These are phyloP conservation scores for Danaus plexippus DNA, from an alignment of 1,140 invertebrate species.

Conservation along the genomic window DNA sequence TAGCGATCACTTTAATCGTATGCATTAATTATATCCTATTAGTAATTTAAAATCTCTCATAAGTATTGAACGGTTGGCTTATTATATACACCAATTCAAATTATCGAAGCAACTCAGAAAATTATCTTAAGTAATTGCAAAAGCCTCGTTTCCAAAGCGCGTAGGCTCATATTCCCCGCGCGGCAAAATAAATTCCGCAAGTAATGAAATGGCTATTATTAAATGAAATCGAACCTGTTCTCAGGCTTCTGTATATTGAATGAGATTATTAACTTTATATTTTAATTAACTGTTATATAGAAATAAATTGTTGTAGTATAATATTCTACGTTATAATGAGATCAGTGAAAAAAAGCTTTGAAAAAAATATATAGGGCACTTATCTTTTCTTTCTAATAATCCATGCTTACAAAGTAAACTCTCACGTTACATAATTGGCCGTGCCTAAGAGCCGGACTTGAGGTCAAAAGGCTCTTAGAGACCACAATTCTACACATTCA, in stretches of 20 bases:
- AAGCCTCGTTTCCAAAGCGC: conserved; percentile 30
- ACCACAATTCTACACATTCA: conserved; percentile 14
- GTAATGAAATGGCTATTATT: conserved; percentile 35
- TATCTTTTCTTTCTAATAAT: too few relatives aligned
- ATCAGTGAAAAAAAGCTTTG: too few relatives aligned
- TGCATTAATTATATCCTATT: too few relatives aligned
- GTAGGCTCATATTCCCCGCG: conserved; percentile 21
- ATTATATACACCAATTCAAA: conserved; percentile 45
- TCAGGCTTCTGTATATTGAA: conserved; percentile 7
- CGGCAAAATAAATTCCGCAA: conserved; percentile 33
- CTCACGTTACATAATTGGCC: conserved; percentile 16
- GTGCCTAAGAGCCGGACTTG: conserved; percentile 21
- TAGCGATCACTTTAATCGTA: too few relatives aligned
- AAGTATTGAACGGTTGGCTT: conserved; percentile 29
- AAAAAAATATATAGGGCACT: too few relatives aligned
- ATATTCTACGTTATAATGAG: too few relatives aligned
- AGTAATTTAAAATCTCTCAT: too few relatives aligned
- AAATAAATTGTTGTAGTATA: too few relatives aligned
- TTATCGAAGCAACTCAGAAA: conserved; percentile 35
- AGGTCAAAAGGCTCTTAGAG: conserved; percentile 19
- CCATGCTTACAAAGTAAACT: conserved; percentile 12
- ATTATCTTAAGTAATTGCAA: conserved; percentile 35
- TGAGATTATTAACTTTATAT: not conserved
- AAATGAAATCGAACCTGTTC: conserved; percentile 30
- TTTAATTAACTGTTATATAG: not conserved